Base-by-base conservation (phyloP, 2,113 vertebrate genomes). In the Coreoperca whiteheadi region DNA sequence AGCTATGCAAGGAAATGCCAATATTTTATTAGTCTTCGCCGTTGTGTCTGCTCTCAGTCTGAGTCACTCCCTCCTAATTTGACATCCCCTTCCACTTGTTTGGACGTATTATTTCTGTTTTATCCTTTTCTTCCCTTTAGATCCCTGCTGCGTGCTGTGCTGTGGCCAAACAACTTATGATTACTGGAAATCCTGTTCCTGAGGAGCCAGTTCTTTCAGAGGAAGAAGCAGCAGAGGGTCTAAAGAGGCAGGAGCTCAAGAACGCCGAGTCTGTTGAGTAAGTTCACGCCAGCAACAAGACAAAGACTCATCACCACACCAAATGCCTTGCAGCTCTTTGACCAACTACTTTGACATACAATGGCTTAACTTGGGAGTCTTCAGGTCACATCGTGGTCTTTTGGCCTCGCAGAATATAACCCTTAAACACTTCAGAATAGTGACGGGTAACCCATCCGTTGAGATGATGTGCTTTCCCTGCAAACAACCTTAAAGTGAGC, bases 191-290 rank as follows among this genome's bases (percentile, higher is more conserved):
- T 43, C 94, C 95, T 39, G 74, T 91, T 23, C 89, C 93, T 28
- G 57, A 77, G 21, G 94, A 95, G 32, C 60, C 87, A 16, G 71
- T 95, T 28, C 95, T 95, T 63, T 64, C 90, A 76, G 90, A 95
- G 23, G 95, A 97, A 51, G 95, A 97, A 85, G 88, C 95, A 74
- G 83, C 95, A 68, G 78, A 96, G 61, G 97, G 97, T 85, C 83
- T 95, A 81, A 93, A 93, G 73, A 94, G 91, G 8, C 97, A 97
- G 86, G 94, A 95, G 67, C 93, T 94, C 72, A 99, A 97, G 91
- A 99, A 95, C n/a, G 84, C 89, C 0, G 97, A 99, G 32, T 95
- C 97, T 39, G 67, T 96, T n/a, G 94, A 94, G 98, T 99, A 93
- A 95, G 94, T 94, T 79, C 30, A 80, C 56, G 60, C 3, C 66